Conservation (phyloP, 2,113 vertebrate genomes). For the Mixornis gularis region DNA sequence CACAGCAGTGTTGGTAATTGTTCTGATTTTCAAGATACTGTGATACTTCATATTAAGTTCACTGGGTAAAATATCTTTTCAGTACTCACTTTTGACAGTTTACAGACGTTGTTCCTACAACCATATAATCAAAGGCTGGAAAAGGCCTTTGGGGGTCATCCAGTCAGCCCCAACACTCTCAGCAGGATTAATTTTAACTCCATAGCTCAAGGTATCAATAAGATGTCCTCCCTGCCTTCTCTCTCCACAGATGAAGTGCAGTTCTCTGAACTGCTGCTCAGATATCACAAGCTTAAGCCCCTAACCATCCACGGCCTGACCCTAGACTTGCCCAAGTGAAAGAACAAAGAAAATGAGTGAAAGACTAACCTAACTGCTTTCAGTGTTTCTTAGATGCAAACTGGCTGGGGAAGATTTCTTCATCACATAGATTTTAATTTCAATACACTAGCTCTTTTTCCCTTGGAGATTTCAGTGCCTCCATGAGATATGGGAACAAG, state of each 20-base stretch:
- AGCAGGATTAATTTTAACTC: neutral
- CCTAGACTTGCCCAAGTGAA: neutral
- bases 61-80: neutral
- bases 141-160: neutral
- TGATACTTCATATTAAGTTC: neutral
- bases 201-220: neutral
- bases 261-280: neutral
- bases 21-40: neutral
- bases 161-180: neutral
- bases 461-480: neutral
- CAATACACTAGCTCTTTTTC: neutral
- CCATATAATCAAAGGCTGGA: neutral
- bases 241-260: neutral
- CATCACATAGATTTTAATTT: neutral
- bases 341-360: neutral
- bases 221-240: neutral
- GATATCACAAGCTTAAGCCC: neutral
- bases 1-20: neutral
- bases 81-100: neutral
- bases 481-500: neutral
- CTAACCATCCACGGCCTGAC: neutral
- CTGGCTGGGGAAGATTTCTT: neutral
- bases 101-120: neutral
- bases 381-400: neutral
- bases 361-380: neutral